phyloP scores from a whole-genome alignment of 1,140 invertebrate genomes.

The Cydia amplana region DNA sequence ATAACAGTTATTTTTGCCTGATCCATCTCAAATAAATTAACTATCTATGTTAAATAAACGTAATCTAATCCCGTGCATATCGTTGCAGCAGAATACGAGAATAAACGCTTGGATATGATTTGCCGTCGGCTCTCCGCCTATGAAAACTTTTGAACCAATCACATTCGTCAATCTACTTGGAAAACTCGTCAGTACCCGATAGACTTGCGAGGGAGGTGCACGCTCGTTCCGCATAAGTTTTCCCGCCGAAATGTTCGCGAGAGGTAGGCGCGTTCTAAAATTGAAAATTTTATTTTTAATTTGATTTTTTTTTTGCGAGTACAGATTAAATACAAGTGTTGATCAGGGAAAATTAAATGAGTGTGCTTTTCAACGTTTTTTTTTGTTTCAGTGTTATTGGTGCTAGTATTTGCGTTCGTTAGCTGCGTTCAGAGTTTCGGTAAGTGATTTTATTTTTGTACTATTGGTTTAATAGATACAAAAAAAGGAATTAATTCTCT shows the following conservation, averaged over 20 bases:
- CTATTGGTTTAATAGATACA: neutral
- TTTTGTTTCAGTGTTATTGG: conserved; percentile 20
- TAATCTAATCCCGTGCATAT: neutral
- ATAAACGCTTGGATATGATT: neutral
- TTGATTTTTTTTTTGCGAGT: neutral
- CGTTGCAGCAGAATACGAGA: neutral
- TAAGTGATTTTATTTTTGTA: neutral
- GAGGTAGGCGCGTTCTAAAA: conserved; percentile 17
- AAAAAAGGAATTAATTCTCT: neutral
- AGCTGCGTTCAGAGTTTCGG: conserved; percentile 19
- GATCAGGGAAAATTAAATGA: neutral
- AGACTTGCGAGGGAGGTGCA: neutral
- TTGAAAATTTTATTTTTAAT: neutral
- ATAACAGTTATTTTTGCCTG: neutral
- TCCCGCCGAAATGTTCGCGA: conserved; percentile 27
- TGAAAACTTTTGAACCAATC: conserved; percentile 22
- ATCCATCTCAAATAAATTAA: neutral
- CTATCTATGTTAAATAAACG: neutral
- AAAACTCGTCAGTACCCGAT: conserved; percentile 1
- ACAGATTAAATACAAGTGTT: neutral
- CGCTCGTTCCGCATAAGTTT: neutral
- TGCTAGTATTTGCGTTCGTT: conserved; percentile 23
- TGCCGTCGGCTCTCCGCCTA: neutral
- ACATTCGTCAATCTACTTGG: neutral
- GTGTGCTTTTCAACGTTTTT: neutral